Evolutionary conservation across 2,113 vertebrate genomes (phyloP), one percentile per base, ranked within the genome.

Genomic region (Columbina picui): DNA sequence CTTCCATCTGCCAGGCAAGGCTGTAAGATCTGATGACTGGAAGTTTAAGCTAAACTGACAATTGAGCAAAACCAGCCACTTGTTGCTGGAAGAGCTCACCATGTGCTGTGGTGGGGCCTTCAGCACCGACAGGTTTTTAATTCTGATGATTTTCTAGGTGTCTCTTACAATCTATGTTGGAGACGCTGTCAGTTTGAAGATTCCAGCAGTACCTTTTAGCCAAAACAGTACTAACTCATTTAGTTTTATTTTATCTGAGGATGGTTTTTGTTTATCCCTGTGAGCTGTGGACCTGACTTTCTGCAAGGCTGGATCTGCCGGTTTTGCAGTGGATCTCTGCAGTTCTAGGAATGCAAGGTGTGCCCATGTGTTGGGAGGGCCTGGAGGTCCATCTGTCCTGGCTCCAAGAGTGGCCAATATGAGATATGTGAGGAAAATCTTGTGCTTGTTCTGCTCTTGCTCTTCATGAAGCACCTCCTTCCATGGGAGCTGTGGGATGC

Each of bases 321-420:
- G 47, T 87, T 55, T n/a, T 34, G 41, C 47, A 6, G 20, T 15
- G 7, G 30, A 14, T 39, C 19, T 60, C 27, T 49, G 14, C 18
- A 14, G 63, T 77, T 49, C 45, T 56, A 8, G 25, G 50, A 32
- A 9, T 14, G 2, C 34, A 3, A 74, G 32, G 27, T 21, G 16
- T 89, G 39, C 7, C 18, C 1, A 0, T 1, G 52, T 50, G 52
- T 75, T 0, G 0, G n/a, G 53, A 41, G 47, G 25, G 30, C 19
- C 12, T 49, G 23, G 22, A 21, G 34, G 41, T 81, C 56, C 17
- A 4, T 30, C 12, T 50, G 21, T 39, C 25, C 63, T 4, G 63
- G 38, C 55, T 65, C 50, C 27, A 55, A 6, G 34, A 59, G 38
- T 50, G 45, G 25, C 26, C 63, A 3, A 20, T 43, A 34, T 2